phyloP scores from a whole-genome alignment of 1,140 invertebrate species.

The Hyphantria cunea region DNA sequence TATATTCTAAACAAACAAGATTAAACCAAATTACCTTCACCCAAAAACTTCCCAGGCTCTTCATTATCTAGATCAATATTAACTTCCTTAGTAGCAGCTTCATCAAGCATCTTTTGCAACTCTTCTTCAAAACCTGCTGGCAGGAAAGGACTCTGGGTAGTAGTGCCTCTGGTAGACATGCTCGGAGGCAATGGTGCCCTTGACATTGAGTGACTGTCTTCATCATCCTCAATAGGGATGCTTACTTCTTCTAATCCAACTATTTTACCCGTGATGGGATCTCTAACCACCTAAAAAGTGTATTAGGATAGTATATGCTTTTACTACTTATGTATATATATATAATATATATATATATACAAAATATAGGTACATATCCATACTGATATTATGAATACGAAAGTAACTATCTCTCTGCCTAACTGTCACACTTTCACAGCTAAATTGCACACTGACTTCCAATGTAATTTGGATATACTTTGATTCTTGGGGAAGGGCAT shows the following conservation, averaged over 20 bases:
- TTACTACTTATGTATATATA: too few relatives aligned
- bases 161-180: constrained; percentile 68
- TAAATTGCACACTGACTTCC: too few relatives aligned
- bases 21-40: constrained; percentile 60
- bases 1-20: not conserved
- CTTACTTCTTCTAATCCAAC: constrained; percentile 67
- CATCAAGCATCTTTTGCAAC: constrained; percentile 60
- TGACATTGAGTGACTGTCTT: constrained; percentile 73
- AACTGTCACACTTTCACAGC: too few relatives aligned
- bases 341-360: too few relatives aligned
- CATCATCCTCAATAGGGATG: constrained; percentile 66
- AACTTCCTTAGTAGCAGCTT: constrained; percentile 45
- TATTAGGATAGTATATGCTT: not conserved
- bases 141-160: constrained; percentile 71
- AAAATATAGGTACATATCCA: too few relatives aligned
- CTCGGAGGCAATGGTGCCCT: constrained; percentile 73
- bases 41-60: constrained; percentile 73
- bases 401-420: too few relatives aligned
- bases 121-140: constrained; percentile 79
- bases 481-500: too few relatives aligned
- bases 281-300: constrained; percentile 57
- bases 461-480: too few relatives aligned
- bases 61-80: constrained; percentile 59
- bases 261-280: constrained; percentile 69
- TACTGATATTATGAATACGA: too few relatives aligned